Percentiles rank a stretch among this genome's conserved stretches.
These are phyloP conservation scores for Neoitamus cyanurus DNA, from an alignment of 2,888 invertebrate species.

Conservation along the genomic window DNA sequence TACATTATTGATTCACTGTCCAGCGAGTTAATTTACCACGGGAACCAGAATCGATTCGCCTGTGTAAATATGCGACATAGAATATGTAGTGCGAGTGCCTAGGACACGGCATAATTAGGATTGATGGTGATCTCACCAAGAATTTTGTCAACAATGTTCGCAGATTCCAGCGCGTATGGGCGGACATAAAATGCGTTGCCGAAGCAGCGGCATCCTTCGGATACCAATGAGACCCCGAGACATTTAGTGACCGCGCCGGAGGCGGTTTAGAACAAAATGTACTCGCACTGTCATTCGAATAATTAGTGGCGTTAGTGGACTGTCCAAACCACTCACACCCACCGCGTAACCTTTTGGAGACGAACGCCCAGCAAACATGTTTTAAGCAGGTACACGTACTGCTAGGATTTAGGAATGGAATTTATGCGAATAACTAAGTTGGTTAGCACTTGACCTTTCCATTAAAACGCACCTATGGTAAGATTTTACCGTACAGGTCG, in stretches of 20 bases:
- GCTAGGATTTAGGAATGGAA: not conserved
- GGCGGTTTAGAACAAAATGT: not conserved
- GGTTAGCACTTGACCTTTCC: not conserved
- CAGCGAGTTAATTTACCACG: not conserved
- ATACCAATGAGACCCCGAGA: not conserved
- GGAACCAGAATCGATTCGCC: not conserved
- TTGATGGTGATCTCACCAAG: slow-evolving; percentile 7
- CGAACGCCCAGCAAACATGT: not conserved
- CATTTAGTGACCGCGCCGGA: not conserved
- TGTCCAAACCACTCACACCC: not conserved
- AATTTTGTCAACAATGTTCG: not conserved
- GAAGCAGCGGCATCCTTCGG: not conserved
- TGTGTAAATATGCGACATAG: not conserved
- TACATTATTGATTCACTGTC: not conserved
- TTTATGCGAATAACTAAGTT: not conserved
- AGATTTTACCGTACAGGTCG: not conserved
- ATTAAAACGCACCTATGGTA: not conserved
- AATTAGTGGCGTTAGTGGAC: not conserved
- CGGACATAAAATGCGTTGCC: not conserved
- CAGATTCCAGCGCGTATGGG: not conserved
- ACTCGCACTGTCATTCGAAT: not conserved
- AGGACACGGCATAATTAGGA: not conserved
- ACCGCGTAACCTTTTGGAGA: not conserved
- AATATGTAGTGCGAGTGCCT: not conserved
- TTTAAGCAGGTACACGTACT: not conserved